These are phyloP conservation scores for Megamerina dolium DNA, from an alignment of 2,888 invertebrate species.

Conservation along the genomic window DNA sequence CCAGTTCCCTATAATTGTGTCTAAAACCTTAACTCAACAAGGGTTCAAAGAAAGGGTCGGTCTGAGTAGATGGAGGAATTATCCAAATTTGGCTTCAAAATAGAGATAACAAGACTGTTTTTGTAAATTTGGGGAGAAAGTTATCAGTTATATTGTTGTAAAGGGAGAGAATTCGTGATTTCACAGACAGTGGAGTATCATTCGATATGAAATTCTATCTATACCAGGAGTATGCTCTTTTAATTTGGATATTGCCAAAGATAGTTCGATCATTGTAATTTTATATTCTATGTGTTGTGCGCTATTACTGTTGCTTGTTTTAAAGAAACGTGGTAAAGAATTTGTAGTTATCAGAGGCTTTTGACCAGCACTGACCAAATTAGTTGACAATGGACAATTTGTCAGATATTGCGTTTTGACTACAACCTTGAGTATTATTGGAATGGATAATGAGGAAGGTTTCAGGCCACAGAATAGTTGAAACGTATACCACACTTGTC, in stretches of 20 bases:
- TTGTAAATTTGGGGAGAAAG: slow-evolving; percentile 10
- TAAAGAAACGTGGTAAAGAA: too few relatives aligned
- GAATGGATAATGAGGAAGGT: too few relatives aligned
- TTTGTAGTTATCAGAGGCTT: not conserved
- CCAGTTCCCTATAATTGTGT: slow-evolving; percentile 13
- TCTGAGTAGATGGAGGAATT: slow-evolving; percentile 13
- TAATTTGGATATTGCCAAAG: not conserved
- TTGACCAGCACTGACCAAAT: slow-evolving; percentile 4
- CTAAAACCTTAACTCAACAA: slow-evolving; percentile 5
- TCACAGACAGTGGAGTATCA: slow-evolving; percentile 9
- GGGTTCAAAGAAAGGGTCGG: slow-evolving; percentile 16
- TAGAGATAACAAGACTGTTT: slow-evolving; percentile 8
- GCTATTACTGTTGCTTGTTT: too few relatives aligned
- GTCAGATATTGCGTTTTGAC: slow-evolving; percentile 5
- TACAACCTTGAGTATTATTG: too few relatives aligned
- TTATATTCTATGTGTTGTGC: slow-evolving; percentile 7
- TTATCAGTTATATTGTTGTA: slow-evolving; percentile 7
- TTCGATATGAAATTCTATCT: slow-evolving; percentile 16
- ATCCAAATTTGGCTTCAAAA: slow-evolving; percentile 12
- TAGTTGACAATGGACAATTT: too few relatives aligned
- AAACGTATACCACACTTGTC: slow-evolving; percentile 9
- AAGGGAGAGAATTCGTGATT: too few relatives aligned
- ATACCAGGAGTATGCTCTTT: too few relatives aligned
- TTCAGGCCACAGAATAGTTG: too few relatives aligned
- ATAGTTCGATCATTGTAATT: not conserved